Conservation (phyloP, 2,888 invertebrate species). For the Diachrysia chrysitis region DNA sequence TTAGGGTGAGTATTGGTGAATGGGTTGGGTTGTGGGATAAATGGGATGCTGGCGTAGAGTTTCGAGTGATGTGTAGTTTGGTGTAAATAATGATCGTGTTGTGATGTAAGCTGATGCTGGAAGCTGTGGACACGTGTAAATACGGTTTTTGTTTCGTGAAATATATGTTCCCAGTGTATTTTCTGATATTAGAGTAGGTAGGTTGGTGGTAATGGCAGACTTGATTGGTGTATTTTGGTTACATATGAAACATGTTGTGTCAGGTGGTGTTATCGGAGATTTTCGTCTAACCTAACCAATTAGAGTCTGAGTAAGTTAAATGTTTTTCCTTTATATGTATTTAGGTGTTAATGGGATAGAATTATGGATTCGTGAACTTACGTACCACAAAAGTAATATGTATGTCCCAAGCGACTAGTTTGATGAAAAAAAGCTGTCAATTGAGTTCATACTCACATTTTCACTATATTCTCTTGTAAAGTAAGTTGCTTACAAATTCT, state of each 20-base stretch:
- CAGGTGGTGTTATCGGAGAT: not conserved
- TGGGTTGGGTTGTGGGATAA: constrained; percentile 49
- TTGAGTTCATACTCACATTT: no score
- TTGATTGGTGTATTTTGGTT: not conserved
- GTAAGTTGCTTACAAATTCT: not conserved
- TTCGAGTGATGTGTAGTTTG: constrained; percentile 75
- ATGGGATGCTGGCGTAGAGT: constrained; percentile 58
- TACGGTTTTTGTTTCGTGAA: not conserved
- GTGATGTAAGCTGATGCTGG: constrained; percentile 56
- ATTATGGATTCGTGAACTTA: no score
- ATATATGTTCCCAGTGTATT: not conserved
- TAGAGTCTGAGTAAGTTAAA: not conserved
- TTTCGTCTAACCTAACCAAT: not conserved
- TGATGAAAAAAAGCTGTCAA: no score
- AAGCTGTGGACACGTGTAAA: constrained; percentile 2
- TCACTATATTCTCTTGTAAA: not conserved
- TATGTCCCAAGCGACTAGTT: no score
- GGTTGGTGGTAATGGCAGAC: no score
- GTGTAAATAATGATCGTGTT: constrained; percentile 73
- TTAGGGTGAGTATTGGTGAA: constrained; percentile 28
- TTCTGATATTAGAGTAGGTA: not conserved
- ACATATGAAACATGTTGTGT: not conserved
- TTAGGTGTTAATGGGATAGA: not conserved
- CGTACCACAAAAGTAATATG: no score
- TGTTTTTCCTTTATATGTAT: not conserved